Percentiles rank a stretch among this genome's conserved stretches.
phyloP scores from a whole-genome alignment of 2,888 invertebrate genomes.

The Tetranychus piercei region DNA sequence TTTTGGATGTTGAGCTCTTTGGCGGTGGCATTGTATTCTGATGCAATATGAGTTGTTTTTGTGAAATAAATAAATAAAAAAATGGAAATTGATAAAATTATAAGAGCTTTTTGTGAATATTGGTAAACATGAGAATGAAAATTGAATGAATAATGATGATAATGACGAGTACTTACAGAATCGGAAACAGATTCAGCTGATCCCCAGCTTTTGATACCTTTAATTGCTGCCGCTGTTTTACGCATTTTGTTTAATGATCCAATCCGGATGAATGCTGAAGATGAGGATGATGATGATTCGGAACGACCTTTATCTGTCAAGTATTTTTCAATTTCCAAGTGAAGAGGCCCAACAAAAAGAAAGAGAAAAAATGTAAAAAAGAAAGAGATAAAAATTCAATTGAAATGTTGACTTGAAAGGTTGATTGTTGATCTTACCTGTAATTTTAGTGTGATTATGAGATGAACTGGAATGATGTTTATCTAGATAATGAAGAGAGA shows the following conservation, averaged over 20 bases:
- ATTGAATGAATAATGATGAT: too few relatives aligned
- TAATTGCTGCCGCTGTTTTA: constrained; percentile 7
- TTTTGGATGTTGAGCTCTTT: neutral
- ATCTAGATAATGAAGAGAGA: neutral
- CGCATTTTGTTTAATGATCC: constrained; percentile 12
- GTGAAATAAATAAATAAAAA: too few relatives aligned
- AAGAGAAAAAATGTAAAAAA: too few relatives aligned
- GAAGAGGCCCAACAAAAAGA: too few relatives aligned
- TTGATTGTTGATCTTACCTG: neutral
- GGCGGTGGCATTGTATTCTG: neutral
- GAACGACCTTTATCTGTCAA: neutral
- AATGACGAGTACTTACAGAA: neutral
- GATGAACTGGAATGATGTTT: neutral
- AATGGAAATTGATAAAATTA: too few relatives aligned
- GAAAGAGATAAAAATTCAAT: too few relatives aligned
- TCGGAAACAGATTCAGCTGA: constrained; percentile 10
- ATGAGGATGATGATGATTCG: constrained; percentile 3
- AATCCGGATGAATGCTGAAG: constrained; percentile 4
- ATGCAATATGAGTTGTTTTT: neutral
- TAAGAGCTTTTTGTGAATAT: too few relatives aligned
- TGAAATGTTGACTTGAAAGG: too few relatives aligned
- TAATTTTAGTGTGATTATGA: neutral
- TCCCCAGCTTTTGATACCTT: constrained; percentile 13
- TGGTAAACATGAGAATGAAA: too few relatives aligned
- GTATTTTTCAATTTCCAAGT: too few relatives aligned